Conservation (phyloP, 2,888 invertebrate genomes). For the Philaethria dido region DNA sequence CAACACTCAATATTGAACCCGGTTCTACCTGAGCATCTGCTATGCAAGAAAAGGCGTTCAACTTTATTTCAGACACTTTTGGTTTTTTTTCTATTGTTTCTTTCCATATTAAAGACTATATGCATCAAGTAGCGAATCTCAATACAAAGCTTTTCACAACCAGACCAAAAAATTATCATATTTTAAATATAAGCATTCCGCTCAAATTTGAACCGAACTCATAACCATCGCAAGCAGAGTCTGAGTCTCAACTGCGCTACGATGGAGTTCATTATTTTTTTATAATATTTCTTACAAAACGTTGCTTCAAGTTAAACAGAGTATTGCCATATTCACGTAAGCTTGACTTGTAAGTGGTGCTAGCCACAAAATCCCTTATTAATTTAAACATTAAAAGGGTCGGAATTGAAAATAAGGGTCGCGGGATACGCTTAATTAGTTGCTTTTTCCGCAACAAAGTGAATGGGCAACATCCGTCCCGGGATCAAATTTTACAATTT, state of each 20-base stretch:
- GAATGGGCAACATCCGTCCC: slow-evolving; percentile 18
- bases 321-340: background rate
- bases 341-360: slow-evolving; percentile 10
- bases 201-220: background rate
- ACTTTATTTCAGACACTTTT: no score
- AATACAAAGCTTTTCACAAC: no score
- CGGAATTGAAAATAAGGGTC: slow-evolving; percentile 27
- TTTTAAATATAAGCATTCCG: no score
- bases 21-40: no score
- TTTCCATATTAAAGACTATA: no score
- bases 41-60: no score
- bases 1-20: no score
- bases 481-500: slow-evolving; percentile 10
- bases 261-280: background rate
- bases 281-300: background rate
- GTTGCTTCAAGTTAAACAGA: background rate
- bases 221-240: no score
- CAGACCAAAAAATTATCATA: no score
- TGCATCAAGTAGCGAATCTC: no score
- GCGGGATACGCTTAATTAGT: slow-evolving; percentile 29
- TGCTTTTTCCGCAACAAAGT: slow-evolving; percentile 27
- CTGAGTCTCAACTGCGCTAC: no score
- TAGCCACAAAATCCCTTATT: slow-evolving; percentile 16
- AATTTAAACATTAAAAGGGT: slow-evolving; percentile 30
- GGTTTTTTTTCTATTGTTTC: no score